A percentile compares a stretch with the other conserved stretches of the same genome.
phyloP scores from a whole-genome alignment of 2,888 invertebrate genomes.

The Empis livida region DNA sequence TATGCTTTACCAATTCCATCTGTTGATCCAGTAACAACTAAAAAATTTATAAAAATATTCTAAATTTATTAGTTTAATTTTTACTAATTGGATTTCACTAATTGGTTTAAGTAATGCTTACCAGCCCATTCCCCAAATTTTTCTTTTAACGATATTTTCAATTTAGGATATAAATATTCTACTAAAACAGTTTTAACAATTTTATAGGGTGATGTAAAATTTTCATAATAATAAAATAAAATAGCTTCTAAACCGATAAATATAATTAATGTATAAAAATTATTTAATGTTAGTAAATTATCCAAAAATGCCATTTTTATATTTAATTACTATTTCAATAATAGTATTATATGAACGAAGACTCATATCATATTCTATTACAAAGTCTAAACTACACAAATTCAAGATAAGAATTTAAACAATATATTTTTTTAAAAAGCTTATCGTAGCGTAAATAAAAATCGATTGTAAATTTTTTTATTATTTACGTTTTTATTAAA shows the following conservation, averaged over 20 bases:
- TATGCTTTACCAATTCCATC: conserved; percentile 85
- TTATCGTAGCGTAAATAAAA: too few species aligned
- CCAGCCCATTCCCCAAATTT: conserved; percentile 76
- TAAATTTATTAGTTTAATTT: background rate
- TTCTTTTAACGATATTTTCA: conserved; percentile 42
- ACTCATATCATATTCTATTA: too few species aligned
- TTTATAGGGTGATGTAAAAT: conserved; percentile 45
- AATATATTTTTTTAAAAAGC: too few species aligned
- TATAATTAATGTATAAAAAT: conserved; percentile 27
- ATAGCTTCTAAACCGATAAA: conserved; percentile 41
- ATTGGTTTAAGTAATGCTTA: conserved; percentile 35
- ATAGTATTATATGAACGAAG: background rate
- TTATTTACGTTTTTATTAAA: too few species aligned
- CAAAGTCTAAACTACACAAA: too few species aligned
- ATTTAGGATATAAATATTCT: conserved; percentile 43
- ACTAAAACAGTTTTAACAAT: conserved; percentile 42
- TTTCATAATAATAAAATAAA: conserved; percentile 40
- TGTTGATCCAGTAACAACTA: conserved; percentile 77
- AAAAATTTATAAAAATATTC: too few species aligned
- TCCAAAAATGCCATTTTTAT: background rate
- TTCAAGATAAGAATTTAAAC: too few species aligned
- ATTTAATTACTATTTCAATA: background rate
- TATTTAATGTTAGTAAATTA: background rate
- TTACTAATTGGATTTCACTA: background rate
- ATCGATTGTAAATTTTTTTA: too few species aligned